Conservation (phyloP, 2,113 vertebrate genomes). For the Genyomyrus donnyi region DNA sequence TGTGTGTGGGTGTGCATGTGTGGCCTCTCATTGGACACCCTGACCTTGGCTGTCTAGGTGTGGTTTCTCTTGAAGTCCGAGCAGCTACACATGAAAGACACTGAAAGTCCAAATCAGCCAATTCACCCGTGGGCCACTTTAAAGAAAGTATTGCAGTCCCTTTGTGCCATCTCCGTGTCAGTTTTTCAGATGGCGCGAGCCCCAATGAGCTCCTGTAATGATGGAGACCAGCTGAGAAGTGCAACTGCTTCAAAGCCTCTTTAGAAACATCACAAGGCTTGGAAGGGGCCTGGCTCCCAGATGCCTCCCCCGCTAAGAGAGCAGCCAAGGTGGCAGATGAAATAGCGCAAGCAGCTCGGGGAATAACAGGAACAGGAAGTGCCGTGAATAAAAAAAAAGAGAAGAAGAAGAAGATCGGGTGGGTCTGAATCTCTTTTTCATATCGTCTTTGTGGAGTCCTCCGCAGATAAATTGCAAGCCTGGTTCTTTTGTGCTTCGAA, state of each 20-base stretch:
- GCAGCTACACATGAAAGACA: constrained; percentile 87
- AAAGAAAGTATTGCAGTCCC: constrained; percentile 86
- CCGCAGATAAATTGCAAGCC: constrained; percentile 45
- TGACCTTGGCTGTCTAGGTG: constrained; percentile 81
- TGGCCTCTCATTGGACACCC: constrained; percentile 18
- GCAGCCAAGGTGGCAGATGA: constrained; percentile 85
- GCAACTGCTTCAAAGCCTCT: constrained; percentile 91
- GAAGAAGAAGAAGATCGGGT: constrained; percentile 47
- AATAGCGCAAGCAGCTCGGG: constrained; percentile 87
- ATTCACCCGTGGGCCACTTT: constrained; percentile 63
- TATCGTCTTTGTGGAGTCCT: constrained; percentile 44
- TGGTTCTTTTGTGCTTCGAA: constrained; percentile 40
- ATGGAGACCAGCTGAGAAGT: constrained; percentile 60
- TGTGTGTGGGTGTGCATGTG: neutral
- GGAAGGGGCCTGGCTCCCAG: constrained; percentile 92
- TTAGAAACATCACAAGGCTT: constrained; percentile 97
- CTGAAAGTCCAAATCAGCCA: constrained; percentile 43
- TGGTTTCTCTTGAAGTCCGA: constrained; percentile 61
- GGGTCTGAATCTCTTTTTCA: constrained; percentile 38
- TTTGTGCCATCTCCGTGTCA: constrained; percentile 85
- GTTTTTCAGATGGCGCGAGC: constrained; percentile 89
- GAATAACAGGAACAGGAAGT: constrained; percentile 78
- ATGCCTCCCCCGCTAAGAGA: constrained; percentile 85
- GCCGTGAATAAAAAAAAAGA: constrained; percentile 25
- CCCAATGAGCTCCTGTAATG: constrained; percentile 80